A percentile compares a stretch with the other conserved stretches of the same genome.
Evolutionary conservation across 2,888 invertebrate genomes (phyloP).

Genomic region (Cheilosia vulpina): DNA sequence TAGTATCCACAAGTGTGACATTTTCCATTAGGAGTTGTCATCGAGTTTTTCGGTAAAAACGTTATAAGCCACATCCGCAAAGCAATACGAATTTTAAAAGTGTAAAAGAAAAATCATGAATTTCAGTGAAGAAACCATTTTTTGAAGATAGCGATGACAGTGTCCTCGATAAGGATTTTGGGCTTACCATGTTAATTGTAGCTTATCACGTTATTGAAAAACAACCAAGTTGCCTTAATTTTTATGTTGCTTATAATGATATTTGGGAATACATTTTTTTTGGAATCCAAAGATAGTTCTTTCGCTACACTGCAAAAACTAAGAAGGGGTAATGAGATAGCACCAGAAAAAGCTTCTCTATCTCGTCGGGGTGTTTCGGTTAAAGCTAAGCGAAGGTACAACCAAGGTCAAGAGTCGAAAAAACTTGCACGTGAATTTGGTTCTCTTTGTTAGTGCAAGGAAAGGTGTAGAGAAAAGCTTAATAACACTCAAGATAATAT

Average conservation of each 20-base stretch:
- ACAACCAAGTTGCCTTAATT: not conserved
- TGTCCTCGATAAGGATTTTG: not conserved
- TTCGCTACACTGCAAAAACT: not conserved
- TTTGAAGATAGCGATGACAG: not conserved
- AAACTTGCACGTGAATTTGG: constrained; percentile 21
- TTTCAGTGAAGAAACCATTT: not conserved
- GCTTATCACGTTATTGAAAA: constrained; percentile 8
- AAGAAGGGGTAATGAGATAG: not conserved
- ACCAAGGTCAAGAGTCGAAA: not conserved
- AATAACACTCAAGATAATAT: constrained; percentile 5
- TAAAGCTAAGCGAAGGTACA: too few relatives aligned
- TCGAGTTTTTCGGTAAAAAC: not conserved
- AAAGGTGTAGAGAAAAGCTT: constrained; percentile 15
- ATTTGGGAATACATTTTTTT: not conserved
- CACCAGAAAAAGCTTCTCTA: too few relatives aligned
- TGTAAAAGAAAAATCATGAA: constrained; percentile 3
- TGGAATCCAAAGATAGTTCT: not conserved
- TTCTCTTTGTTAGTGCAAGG: constrained; percentile 15
- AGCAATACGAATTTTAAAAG: not conserved
- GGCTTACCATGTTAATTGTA: not conserved
- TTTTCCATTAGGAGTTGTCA: too few relatives aligned
- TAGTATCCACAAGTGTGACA: too few relatives aligned
- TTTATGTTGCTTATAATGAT: not conserved
- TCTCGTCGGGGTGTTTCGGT: too few relatives aligned
- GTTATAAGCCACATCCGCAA: not conserved